Evolutionary conservation across 2,113 vertebrate species (phyloP).

Genomic region (Trogon melanurus): DNA sequence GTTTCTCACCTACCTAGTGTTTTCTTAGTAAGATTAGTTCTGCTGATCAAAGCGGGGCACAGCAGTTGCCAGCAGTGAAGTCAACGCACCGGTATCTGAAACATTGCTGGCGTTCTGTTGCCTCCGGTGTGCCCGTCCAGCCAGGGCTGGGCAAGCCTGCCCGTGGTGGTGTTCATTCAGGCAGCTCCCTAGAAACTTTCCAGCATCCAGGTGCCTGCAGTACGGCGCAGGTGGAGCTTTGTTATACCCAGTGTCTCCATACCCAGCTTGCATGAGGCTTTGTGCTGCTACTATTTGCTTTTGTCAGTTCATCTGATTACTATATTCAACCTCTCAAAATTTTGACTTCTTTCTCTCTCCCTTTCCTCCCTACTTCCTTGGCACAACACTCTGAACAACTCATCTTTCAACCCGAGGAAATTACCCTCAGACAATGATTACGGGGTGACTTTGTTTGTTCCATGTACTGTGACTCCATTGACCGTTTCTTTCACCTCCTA

Average conservation of each 20-base stretch:
- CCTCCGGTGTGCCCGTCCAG: background rate
- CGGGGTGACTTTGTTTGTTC: background rate
- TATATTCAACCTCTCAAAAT: background rate
- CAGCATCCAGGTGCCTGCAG: background rate
- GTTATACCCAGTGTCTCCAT: accelerated
- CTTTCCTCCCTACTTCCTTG: background rate
- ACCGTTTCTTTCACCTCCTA: background rate
- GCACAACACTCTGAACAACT: background rate
- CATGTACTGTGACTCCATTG: background rate
- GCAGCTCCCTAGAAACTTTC: background rate
- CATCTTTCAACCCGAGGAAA: slow-evolving; percentile 18
- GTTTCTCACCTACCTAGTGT: background rate
- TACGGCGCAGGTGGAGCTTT: background rate
- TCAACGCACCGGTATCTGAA: background rate
- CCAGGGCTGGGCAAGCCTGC: background rate
- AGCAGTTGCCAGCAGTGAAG: background rate
- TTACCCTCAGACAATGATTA: background rate
- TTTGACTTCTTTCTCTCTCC: background rate
- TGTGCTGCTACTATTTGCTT: background rate
- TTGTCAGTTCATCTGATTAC: background rate
- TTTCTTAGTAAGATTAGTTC: background rate
- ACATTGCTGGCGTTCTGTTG: background rate
- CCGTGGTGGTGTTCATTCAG: background rate
- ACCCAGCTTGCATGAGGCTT: background rate
- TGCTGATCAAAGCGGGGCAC: background rate